Conservation (phyloP, 2,113 vertebrate species). For the Oryzias curvinotus region DNA sequence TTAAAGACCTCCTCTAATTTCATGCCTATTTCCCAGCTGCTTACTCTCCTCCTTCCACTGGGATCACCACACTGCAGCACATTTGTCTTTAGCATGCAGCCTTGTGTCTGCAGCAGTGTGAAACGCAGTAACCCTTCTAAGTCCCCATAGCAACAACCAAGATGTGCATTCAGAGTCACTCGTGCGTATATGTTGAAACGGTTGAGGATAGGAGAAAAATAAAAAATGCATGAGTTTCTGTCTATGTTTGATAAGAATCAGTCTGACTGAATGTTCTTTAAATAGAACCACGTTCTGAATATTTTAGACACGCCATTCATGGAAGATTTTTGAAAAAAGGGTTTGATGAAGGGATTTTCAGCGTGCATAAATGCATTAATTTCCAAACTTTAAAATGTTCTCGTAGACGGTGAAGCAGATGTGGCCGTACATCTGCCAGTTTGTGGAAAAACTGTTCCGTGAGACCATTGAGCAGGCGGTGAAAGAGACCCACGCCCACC, state of each 20-base stretch:
- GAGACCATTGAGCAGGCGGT: constrained; percentile 96
- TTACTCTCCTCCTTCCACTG: constrained; percentile 6
- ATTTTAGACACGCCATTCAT: constrained; percentile 10
- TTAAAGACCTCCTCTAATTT: constrained; percentile 7
- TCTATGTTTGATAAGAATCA: constrained; percentile 7
- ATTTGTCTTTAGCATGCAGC: constrained; percentile 28
- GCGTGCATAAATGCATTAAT: too few relatives aligned
- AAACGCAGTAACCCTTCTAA: constrained; percentile 21
- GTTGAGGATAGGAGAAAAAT: background rate
- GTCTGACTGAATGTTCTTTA: constrained; percentile 12
- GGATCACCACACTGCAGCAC: constrained; percentile 28
- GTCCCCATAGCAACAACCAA: constrained; percentile 40
- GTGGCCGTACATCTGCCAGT: constrained; percentile 95
- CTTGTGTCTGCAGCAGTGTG: constrained; percentile 8
- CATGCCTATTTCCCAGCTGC: constrained; percentile 15
- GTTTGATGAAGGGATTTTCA: too few relatives aligned
- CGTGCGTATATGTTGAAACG: background rate
- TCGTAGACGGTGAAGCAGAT: constrained; percentile 92
- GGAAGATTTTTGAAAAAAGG: too few relatives aligned
- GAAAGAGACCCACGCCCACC: constrained; percentile 87
- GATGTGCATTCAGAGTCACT: constrained; percentile 25
- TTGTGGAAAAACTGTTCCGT: constrained; percentile 91
- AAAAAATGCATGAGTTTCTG: constrained; percentile 12
- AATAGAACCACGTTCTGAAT: constrained; percentile 22
- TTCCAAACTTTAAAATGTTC: background rate